Evolutionary conservation across 2,113 vertebrate species (phyloP).

Genomic region (Urocitellus parryii): DNA sequence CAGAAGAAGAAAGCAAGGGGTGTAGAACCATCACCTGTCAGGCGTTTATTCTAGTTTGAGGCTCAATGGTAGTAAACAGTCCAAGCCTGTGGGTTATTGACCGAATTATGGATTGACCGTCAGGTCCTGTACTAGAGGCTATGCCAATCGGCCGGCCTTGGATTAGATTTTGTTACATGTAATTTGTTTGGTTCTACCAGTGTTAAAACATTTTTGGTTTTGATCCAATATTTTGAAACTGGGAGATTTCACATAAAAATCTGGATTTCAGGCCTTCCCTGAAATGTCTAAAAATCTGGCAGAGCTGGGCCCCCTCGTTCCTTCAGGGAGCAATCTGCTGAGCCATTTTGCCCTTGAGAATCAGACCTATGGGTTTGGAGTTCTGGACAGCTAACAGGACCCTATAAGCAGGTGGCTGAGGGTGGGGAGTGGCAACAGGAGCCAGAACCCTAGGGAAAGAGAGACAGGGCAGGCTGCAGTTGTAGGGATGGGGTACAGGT

Average conservation of each 20-base stretch:
- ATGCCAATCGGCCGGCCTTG: background rate
- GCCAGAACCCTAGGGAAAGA: background rate
- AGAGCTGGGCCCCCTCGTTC: background rate
- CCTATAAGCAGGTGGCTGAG: background rate
- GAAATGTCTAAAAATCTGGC: slow-evolving; percentile 35
- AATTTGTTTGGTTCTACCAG: slow-evolving; percentile 42
- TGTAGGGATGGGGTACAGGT: fast-evolving
- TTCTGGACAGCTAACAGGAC: background rate
- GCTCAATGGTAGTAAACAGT: background rate
- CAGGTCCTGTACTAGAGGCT: background rate
- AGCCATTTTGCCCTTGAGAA: background rate
- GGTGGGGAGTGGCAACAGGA: too few relatives aligned
- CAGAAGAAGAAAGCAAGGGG: background rate
- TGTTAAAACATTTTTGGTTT: slow-evolving; percentile 59
- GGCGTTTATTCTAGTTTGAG: background rate
- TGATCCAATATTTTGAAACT: slow-evolving; percentile 64
- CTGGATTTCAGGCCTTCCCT: slow-evolving; percentile 32
- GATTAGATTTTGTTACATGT: background rate
- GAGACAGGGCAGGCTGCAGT: background rate
- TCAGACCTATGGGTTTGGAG: background rate
- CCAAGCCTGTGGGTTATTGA: too few relatives aligned
- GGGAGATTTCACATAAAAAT: slow-evolving; percentile 50
- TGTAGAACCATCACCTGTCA: background rate
- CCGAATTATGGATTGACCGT: background rate
- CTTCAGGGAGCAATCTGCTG: background rate